Percentiles rank a stretch among this genome's conserved stretches.
Evolutionary conservation across 37 sponge, comb jelly and placozoan species (phyloP).

Genomic region (Aplysina aerophoba): DNA sequence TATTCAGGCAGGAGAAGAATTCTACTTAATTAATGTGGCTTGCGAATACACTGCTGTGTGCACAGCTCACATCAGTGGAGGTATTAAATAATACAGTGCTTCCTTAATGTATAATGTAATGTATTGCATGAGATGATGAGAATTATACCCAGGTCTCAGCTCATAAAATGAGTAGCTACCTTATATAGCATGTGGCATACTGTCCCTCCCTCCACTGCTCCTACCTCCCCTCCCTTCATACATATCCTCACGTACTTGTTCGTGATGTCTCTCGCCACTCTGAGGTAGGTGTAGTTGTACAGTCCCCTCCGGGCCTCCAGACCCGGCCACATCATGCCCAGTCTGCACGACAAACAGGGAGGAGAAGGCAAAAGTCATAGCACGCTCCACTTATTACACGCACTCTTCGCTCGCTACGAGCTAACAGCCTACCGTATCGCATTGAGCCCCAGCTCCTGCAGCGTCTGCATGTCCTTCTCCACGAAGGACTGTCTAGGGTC

Average conservation of each 20-base stretch:
- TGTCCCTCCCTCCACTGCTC: too few relatives aligned
- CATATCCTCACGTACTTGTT: background rate
- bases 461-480: conserved; percentile 76
- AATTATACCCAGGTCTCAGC: too few relatives aligned
- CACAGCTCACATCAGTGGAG: background rate
- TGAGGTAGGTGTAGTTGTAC: conserved; percentile 86
- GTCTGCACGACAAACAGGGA: conserved; percentile 35
- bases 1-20: too few relatives aligned
- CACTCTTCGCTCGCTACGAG: background rate
- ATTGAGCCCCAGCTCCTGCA: conserved; percentile 77
- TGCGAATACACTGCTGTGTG: too few relatives aligned
- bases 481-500: conserved; percentile 72
- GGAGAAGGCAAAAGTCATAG: background rate
- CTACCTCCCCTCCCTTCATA: too few relatives aligned
- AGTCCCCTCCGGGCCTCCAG: conserved; percentile 77
- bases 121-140: too few relatives aligned
- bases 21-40: too few relatives aligned
- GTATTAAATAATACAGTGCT: too few relatives aligned
- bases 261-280: conserved; percentile 36
- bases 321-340: conserved; percentile 96
- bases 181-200: too few relatives aligned
- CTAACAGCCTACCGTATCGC: conserved; percentile 72
- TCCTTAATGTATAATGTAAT: too few relatives aligned
- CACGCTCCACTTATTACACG: background rate
- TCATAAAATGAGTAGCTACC: too few relatives aligned